A percentile compares a stretch with the other conserved stretches of the same genome.
Conservation (phyloP, 2,797 vertebrate genomes). For the Geotrypetes seraphini region DNA sequence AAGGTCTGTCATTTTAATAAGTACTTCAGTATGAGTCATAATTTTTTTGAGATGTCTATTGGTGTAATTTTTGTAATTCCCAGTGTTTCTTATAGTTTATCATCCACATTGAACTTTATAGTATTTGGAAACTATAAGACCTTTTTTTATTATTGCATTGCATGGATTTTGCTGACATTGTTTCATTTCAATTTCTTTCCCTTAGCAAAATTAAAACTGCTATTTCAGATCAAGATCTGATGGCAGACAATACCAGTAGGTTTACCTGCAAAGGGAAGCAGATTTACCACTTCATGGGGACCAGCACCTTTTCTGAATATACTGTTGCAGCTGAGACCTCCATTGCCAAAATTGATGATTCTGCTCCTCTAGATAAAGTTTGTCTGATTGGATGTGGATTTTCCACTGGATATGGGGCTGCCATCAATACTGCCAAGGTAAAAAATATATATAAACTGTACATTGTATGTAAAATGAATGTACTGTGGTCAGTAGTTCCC, state of each 20-base stretch:
- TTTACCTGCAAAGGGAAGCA: slow-evolving; percentile 73
- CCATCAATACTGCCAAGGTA: slow-evolving; percentile 68
- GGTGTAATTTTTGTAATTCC: too few relatives aligned
- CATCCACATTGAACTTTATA: too few relatives aligned
- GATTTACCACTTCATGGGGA: slow-evolving; percentile 69
- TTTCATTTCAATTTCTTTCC: not conserved
- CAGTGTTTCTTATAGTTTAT: too few relatives aligned
- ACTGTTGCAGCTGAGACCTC: slow-evolving; percentile 70
- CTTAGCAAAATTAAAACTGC: slow-evolving; percentile 4
- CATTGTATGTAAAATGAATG: too few relatives aligned
- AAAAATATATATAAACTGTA: too few relatives aligned
- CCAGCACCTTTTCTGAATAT: slow-evolving; percentile 75
- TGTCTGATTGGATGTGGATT: slow-evolving; percentile 71
- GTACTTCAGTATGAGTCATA: too few relatives aligned
- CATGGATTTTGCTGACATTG: too few relatives aligned
- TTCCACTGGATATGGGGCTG: slow-evolving; percentile 69
- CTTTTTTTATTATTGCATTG: too few relatives aligned
- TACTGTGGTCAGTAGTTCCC: too few relatives aligned
- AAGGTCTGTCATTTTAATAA: too few relatives aligned
- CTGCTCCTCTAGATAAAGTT: slow-evolving; percentile 65
- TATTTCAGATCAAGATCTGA: slow-evolving; percentile 29
- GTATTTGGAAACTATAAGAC: too few relatives aligned
- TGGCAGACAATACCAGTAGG: slow-evolving; percentile 62
- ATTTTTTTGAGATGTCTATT: too few relatives aligned
- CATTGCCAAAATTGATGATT: slow-evolving; percentile 57